Percentiles rank a stretch among this genome's conserved stretches.
These are phyloP conservation scores for Heliopora coerulea DNA, from an alignment of 92 coral and sea anemone genomes.

Conservation along the genomic window DNA sequence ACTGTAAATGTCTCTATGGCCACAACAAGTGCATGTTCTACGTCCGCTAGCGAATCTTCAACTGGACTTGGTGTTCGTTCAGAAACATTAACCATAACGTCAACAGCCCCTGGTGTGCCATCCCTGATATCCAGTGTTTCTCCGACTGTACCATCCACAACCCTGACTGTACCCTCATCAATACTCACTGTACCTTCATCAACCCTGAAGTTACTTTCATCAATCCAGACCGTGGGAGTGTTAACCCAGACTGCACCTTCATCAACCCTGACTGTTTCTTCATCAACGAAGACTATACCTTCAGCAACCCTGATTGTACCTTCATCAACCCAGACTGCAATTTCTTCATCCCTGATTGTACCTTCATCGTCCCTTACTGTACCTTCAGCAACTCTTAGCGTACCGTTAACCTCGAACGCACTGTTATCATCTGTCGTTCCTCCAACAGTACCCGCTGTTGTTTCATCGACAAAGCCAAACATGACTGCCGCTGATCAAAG, in stretches of 20 bases:
- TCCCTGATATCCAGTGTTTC: no score
- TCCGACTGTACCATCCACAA: background rate
- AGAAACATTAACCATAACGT: background rate
- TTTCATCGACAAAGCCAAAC: background rate
- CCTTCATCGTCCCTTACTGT: background rate
- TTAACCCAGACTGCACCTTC: slow-evolving; percentile 4
- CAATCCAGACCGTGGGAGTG: background rate
- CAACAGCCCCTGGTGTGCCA: background rate
- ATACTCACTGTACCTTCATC: no score
- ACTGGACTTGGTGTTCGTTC: background rate
- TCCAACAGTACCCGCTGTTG: background rate
- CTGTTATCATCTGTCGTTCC: no score
- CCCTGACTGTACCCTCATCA: no score
- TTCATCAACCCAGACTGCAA: slow-evolving; percentile 20
- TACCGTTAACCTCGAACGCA: no score
- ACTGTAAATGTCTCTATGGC: slow-evolving; percentile 15
- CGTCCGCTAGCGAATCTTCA: slow-evolving; percentile 15
- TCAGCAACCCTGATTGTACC: background rate
- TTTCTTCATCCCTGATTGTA: background rate
- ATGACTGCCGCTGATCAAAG: no score
- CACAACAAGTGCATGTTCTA: background rate
- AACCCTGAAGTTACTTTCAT: background rate
- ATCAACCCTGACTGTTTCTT: background rate
- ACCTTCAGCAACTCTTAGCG: slow-evolving; percentile 6
- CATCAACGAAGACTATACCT: background rate